These are phyloP conservation scores for Turritopsis dohrnii DNA, from an alignment of 30 jellyfish, hydroid and myxozoan genomes.

Conservation along the genomic window DNA sequence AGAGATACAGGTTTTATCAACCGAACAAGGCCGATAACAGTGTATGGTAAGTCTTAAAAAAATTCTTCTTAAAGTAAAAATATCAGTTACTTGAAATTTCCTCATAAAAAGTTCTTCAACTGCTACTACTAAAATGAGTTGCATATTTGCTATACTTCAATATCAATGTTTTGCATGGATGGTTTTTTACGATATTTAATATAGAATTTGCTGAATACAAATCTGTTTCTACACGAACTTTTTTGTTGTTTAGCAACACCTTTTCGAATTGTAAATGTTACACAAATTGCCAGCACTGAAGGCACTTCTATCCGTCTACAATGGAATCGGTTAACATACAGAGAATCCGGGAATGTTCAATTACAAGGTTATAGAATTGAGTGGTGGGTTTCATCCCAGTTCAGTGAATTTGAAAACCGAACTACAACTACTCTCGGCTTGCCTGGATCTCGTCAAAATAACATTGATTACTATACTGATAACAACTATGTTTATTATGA, in stretches of 20 bases:
- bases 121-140: slow-evolving; percentile 39
- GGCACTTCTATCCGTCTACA: not conserved
- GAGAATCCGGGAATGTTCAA: slow-evolving; percentile 12
- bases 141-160: slow-evolving; percentile 14
- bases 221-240: too few species aligned
- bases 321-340: slow-evolving; percentile 2
- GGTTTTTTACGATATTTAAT: too few species aligned
- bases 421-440: not conserved
- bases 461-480: not conserved
- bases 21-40: not conserved
- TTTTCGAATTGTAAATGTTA: not conserved
- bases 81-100: not conserved
- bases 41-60: slow-evolving; percentile 6
- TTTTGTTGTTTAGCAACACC: slow-evolving; percentile 13
- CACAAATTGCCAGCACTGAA: not conserved
- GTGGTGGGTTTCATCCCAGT: not conserved
- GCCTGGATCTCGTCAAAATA: not conserved
- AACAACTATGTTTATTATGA: not conserved
- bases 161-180: too few species aligned
- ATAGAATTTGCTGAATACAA: too few species aligned
- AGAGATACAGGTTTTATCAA: not conserved
- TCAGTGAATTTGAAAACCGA: not conserved
- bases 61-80: not conserved
- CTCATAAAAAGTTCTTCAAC: not conserved
- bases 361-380: not conserved